Evolutionary conservation across 1,140 invertebrate species (phyloP).

Genomic region (Drosophila insularis): DNA sequence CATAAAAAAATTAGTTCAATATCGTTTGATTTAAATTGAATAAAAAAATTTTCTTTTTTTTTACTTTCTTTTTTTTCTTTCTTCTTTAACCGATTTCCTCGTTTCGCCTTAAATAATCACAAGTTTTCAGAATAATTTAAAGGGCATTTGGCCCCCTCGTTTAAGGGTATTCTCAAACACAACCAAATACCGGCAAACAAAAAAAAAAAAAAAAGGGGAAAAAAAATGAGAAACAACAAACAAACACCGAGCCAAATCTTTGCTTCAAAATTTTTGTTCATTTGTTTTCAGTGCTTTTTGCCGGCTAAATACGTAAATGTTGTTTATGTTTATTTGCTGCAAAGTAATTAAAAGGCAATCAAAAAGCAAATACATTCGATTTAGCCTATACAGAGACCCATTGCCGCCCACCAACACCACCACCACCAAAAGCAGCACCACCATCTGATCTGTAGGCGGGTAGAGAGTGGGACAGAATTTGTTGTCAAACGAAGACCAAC

Average conservation of each 20-base stretch:
- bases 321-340: conserved; percentile 72
- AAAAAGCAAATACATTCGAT: conserved; percentile 54
- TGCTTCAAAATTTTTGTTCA: conserved; percentile 16
- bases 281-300: conserved; percentile 15
- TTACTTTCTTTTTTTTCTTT: too few relatives aligned
- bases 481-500: conserved; percentile 1
- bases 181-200: conserved; percentile 4
- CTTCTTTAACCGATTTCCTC: too few relatives aligned
- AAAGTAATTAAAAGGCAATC: conserved; percentile 75
- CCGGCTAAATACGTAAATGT: conserved; percentile 36
- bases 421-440: neutral
- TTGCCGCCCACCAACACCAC: neutral
- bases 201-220: neutral
- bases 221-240: neutral
- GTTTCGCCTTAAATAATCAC: too few relatives aligned
- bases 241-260: conserved; percentile 19
- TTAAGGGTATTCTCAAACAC: neutral
- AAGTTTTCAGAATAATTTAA: too few relatives aligned
- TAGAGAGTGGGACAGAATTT: neutral
- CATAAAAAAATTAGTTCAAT: too few relatives aligned
- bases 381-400: conserved; percentile 17
- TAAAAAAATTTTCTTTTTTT: too few relatives aligned
- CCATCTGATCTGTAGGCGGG: neutral
- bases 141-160: too few relatives aligned
- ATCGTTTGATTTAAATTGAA: too few relatives aligned